Evolutionary conservation across 2,113 vertebrate genomes (phyloP), one percentile per base, ranked within the genome.

Genomic region (Muscicapa adusta): DNA sequence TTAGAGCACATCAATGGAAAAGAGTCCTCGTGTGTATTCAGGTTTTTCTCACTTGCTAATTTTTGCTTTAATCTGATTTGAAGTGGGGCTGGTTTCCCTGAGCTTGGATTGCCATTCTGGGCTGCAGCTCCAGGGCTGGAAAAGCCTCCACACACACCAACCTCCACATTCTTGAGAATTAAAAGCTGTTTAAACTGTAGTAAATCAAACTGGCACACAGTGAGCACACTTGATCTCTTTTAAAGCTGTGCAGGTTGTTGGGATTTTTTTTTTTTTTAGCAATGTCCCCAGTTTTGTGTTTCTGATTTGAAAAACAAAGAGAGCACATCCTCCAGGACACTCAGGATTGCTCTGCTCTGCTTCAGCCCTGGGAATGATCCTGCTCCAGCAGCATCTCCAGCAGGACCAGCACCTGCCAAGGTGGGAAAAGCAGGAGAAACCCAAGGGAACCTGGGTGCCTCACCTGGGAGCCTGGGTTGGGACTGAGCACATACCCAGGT

Each of bases 161-260:
- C 70, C 70, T 89, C 73, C 74, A 53, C 95, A 94, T 96, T 95
- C 91, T 91, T 94, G 84, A 79, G 91, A 84, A 88, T 77, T 65
- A 85, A 87, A 94, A 94, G 54, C 93, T 84, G 85, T 90, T 94
- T 88, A 74, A 79, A 74, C 13, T 61, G 89, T 4, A 89, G 20
- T 89, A 95, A 95, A 94, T 91, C 89, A 94, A 72, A 53, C 57
- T 58, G 7, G 29, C 85, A 75, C 58, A 5, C 91, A 22, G 76
- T 74, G 62, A 95, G 83, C 26, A 15, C 33, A 53, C 73, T 86
- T 81, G 89, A 93, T 85, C 91, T 91, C 28, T 92, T 95, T 94
- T 91, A 96, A 84, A 87, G 81, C 95, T 94, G 77, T 91, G 78
- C 89, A 95, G 89, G 94, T 96, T 94, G 92, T 67, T 85, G 88